A percentile compares a stretch with the other conserved stretches of the same genome.
Conservation (phyloP, 2,797 vertebrate genomes). For the Periophthalmus magnuspinnatus region DNA sequence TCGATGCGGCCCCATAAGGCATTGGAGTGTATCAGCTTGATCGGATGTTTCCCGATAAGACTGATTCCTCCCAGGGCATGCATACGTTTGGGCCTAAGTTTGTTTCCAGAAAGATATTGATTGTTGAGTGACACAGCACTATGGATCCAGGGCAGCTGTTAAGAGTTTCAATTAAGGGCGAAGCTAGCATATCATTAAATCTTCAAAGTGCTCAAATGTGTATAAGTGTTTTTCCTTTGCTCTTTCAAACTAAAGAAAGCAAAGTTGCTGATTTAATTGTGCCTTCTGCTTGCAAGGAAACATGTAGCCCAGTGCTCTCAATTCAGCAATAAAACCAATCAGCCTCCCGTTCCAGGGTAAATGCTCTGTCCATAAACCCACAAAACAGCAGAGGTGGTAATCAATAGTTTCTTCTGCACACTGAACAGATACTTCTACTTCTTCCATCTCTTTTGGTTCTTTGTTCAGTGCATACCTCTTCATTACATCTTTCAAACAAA, state of each 20-base stretch:
- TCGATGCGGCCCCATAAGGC: slow-evolving; percentile 69
- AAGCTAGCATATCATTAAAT: slow-evolving; percentile 59
- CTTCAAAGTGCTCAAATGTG: slow-evolving; percentile 34
- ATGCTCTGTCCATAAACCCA: neutral
- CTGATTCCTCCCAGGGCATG: slow-evolving; percentile 59
- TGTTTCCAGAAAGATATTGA: slow-evolving; percentile 62
- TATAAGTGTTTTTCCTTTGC: slow-evolving; percentile 22
- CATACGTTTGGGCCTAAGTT: slow-evolving; percentile 34
- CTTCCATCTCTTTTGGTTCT: neutral
- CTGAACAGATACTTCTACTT: neutral
- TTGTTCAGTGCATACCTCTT: neutral
- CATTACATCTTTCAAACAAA: neutral
- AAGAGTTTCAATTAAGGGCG: slow-evolving; percentile 66
- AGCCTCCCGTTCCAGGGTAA: neutral
- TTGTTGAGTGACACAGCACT: slow-evolving; percentile 60
- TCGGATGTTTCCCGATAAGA: slow-evolving; percentile 74
- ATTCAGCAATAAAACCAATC: neutral
- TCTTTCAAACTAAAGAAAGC: slow-evolving; percentile 14
- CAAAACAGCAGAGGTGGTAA: neutral
- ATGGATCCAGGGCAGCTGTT: slow-evolving; percentile 71
- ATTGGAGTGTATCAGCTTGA: slow-evolving; percentile 73
- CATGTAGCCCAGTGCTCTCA: neutral
- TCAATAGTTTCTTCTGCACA: neutral
- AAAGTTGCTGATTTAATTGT: slow-evolving; percentile 6
- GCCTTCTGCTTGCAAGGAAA: neutral